Base-by-base conservation (phyloP, 1,140 invertebrate species). In the Grapholita molesta region DNA sequence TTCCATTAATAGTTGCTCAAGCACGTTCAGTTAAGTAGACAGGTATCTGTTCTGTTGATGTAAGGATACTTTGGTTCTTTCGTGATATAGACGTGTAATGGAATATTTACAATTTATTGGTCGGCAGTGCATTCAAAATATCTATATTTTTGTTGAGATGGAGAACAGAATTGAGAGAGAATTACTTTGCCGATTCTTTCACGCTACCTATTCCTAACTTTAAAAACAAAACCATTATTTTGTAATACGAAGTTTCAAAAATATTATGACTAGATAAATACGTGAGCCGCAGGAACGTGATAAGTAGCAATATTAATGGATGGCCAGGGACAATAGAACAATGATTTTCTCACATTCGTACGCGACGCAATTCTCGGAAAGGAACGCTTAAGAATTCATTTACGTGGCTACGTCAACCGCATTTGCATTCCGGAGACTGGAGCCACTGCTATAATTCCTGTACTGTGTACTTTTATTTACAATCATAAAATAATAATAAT, bases 311-410 rank as follows among this genome's bases (percentile, higher is more conserved):
- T 82, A 76, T 79, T 86, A 86, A 89, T 87, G 80, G 69, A 77
- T 84, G 80, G 73, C 73, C 72, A 79, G 67, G 75, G 79, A 90
- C 88, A 90, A 89, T 88, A 79, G 86, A 89, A 90, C 88, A 90
- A 90, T 89, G 82, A 79, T 71, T 78, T 83, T 88, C 86, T 77
- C 86, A 89, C 85, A 86, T 84, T 83, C 80, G 82, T 71, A 75
- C 74, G 66, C 69, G 70, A 73, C 57, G 66, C 66, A 75, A 71
- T 88, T 88, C 87, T 82, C 69, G 73, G 85, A 85, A 87, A 84
- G 52, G 66, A 71, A 76, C 25, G 55, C 55, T 61, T 61, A 61
- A 61, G 55, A 30, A 61, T 61, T 61, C 55, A 61, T 61, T 61
- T 61, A 61, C 28, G 25, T 32, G 55, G 23, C 53, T 55, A 61